Evolutionary conservation across 2,797 vertebrate species (phyloP).

Genomic region (Cyclura pinguis): DNA sequence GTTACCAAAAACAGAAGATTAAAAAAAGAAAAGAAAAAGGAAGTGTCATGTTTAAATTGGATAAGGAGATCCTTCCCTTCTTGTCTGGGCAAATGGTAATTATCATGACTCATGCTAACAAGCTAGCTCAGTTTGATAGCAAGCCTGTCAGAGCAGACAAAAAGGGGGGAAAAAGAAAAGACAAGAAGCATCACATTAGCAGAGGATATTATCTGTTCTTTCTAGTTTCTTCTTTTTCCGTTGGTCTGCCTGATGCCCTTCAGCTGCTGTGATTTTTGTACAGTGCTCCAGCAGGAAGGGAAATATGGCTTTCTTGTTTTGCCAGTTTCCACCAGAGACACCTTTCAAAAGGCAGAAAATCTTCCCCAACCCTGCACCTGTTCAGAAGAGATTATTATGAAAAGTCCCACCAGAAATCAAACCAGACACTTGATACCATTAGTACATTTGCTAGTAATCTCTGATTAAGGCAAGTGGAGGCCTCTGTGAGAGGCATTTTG

Average conservation of each 20-base stretch:
- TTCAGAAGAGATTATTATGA: conserved; percentile 32
- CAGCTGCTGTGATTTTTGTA: conserved; percentile 26
- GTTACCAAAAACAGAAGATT: conserved; percentile 35
- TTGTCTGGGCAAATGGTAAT: background rate
- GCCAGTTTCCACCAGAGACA: conserved; percentile 8
- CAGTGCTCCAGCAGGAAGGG: background rate
- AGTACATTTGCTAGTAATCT: conserved; percentile 27
- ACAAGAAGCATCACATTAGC: background rate
- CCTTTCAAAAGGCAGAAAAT: background rate
- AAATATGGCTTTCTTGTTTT: conserved; percentile 3
- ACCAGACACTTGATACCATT: background rate
- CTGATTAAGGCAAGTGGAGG: background rate
- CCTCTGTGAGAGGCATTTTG: background rate
- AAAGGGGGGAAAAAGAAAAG: background rate
- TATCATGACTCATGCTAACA: background rate
- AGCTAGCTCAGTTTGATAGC: conserved; percentile 18
- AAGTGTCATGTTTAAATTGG: conserved; percentile 6
- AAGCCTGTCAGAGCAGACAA: conserved; percentile 46
- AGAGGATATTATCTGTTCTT: background rate
- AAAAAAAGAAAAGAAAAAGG: too few relatives aligned
- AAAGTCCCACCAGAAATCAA: background rate
- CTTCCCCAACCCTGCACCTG: background rate
- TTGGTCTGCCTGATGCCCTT: background rate
- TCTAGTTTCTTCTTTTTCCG: background rate
- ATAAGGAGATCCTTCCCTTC: background rate